Base-by-base conservation (phyloP, 2,888 invertebrate species). In the Melipona beecheii region DNA sequence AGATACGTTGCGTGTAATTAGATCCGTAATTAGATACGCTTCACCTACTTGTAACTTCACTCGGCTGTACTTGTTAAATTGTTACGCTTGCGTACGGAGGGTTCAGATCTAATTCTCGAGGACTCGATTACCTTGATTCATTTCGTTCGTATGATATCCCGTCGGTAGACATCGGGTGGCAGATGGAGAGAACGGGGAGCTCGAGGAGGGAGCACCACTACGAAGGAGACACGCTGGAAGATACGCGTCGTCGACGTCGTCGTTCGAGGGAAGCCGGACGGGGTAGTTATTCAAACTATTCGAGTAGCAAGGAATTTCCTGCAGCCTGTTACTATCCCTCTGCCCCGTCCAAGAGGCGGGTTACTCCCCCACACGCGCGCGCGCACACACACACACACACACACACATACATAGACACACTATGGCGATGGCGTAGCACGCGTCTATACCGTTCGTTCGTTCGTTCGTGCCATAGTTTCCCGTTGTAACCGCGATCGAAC, bases 281-380 rank as follows among this genome's bases (percentile, higher is more conserved):
- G 79, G 78, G 81, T 73, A 89, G 90, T 87, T 90, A 90, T 90
- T 90, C 88, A 88, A 90, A 90, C 90, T 90, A 90, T 90, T 90
- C 90, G 78, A 89, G 90, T 79, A 85, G 89, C 83, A 78, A 88
- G 90, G 90, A 90, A 90, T 90, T 90, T 83, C 88, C 84, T 84
- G 85, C 81, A 83, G 70, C 85, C 71, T 75, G 75, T 77, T 78
- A 78, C 78, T 43, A 56, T 27, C 27, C 43, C 24, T 56, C 49
- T n/a, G 27, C 66, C 76, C 80, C 68, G 78, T 78, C 77, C 68
- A 71, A 75, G 83, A 62, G 74, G 65, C 24, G 27, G 52, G n/a
- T n/a, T n/a, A n/a, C n/a, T n/a, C 56, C 52, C 11, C 43, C 27
- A 1, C 1, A 27, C 27, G 1, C 27, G 1, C 27, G 1, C 27